Evolutionary conservation across 2,888 invertebrate genomes (phyloP), one percentile per base, ranked within the genome.

Genomic region (Cephus runcator): DNA sequence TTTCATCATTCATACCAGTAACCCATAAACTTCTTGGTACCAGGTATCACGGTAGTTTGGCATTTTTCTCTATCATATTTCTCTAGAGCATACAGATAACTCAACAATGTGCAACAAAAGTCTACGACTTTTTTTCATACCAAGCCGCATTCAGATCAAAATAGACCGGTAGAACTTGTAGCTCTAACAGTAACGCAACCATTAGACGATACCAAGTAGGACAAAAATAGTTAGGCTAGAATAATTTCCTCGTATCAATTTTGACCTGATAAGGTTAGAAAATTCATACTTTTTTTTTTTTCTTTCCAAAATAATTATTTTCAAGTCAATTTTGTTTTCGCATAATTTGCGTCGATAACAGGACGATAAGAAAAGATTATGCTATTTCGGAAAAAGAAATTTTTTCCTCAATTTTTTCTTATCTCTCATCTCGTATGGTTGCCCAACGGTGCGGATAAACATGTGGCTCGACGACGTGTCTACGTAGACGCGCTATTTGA

Each of bases 381-480:
- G 1, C 15, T 12, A 4, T 4, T 40, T 15, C 4, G 36, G 4
- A 36, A 4, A 3, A 4, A 12, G 15, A 34, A 34, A 34, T 1
- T 0, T 40, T 40, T 40, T 15, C 4, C 15, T 15, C 4, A 15
- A 15, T 40, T 4, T 15, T 23, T 3, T 56, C 23, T 56, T 15
- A 15, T 40, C 56, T 56, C 56, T 23, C 35, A 35, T 56, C 56
- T 56, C 56, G 2, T 23, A 9, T 0, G 83, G 84, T 90, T 90
- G 87, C 89, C 83, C 85, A 90, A 90, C 87, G 81, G 84, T 81
- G 83, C 85, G 85, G 78, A 79, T 86, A 86, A 87, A 87, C 85
- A 85, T 85, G 85, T 85, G 83, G 85, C 83, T 56, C 56, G 56
- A 56, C 56, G 23, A 56, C 56, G 56, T 9, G 56, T 56, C 56